phyloP scores from a whole-genome alignment of 2,888 invertebrate species.

The Chesias legatella region DNA sequence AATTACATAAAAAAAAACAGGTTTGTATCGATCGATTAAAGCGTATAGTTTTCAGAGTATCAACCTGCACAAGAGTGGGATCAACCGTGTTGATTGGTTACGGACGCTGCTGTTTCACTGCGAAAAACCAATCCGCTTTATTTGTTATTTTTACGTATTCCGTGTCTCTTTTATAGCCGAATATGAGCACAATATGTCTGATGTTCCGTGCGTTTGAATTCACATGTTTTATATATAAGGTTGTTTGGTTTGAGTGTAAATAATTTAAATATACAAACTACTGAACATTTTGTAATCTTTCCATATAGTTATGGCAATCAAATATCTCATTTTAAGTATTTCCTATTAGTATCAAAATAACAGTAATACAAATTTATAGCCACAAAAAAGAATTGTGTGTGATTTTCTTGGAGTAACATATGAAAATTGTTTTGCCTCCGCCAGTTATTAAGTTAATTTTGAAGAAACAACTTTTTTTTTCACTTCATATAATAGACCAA shows the following conservation, averaged over 20 bases:
- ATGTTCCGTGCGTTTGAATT: too few species aligned
- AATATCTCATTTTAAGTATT: too few species aligned
- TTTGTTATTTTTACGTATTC: conserved; percentile 1
- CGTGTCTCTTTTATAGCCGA: neutral
- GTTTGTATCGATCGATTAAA: conserved; percentile 1
- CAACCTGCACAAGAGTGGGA: conserved; percentile 30
- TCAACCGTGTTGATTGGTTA: conserved; percentile 58
- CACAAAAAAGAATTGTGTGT: too few species aligned
- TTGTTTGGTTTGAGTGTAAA: too few species aligned
- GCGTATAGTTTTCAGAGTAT: conserved; percentile 19
- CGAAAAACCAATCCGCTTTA: conserved; percentile 24
- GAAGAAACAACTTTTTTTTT: conserved; percentile 1
- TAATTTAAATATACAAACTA: too few species aligned
- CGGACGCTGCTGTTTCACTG: conserved; percentile 29
- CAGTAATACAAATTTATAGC: too few species aligned
- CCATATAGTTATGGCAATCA: too few species aligned
- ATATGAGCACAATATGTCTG: neutral
- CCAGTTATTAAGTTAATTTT: neutral
- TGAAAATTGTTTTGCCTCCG: too few species aligned
- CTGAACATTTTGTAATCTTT: too few species aligned
- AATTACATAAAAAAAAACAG: too few species aligned
- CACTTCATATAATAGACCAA: conserved; percentile 13
- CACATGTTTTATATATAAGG: too few species aligned
- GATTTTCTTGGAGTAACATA: neutral
- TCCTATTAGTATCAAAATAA: too few species aligned